Percentiles rank a stretch among this genome's conserved stretches.
These are phyloP conservation scores for Hydra vulgaris DNA, from an alignment of 30 jellyfish, hydroid and myxozoan genomes.

Conservation along the genomic window DNA sequence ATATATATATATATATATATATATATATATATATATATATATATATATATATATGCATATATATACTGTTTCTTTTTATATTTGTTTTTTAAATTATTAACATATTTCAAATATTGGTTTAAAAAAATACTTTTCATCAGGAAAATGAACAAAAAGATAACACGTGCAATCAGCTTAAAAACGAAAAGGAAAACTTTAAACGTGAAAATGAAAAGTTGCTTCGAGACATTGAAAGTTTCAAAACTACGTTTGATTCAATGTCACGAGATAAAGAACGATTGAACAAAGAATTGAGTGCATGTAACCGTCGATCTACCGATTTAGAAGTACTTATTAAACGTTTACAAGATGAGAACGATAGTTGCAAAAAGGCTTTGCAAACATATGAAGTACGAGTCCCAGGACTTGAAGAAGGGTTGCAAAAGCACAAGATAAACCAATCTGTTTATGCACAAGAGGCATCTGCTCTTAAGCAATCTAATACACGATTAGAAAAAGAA, in stretches of 20 bases:
- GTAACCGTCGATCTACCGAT: constrained; percentile 60
- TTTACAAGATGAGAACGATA: constrained; percentile 61
- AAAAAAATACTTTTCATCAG: not conserved
- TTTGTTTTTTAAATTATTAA: not conserved
- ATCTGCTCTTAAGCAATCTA: constrained; percentile 36
- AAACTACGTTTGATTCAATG: constrained; percentile 55
- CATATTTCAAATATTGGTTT: not conserved
- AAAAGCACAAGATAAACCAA: constrained; percentile 53
- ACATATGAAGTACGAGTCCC: constrained; percentile 50
- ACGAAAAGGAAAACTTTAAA: constrained; percentile 56
- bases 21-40: too few relatives aligned
- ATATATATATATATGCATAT: too few relatives aligned
- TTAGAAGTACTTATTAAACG: constrained; percentile 69
- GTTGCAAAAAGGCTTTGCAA: constrained; percentile 45
- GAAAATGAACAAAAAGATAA: constrained; percentile 48
- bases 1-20: too few relatives aligned
- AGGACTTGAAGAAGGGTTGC: constrained; percentile 57
- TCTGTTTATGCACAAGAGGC: constrained; percentile 62
- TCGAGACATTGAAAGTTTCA: constrained; percentile 59
- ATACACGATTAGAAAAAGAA: constrained; percentile 62
- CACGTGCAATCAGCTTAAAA: constrained; percentile 39
- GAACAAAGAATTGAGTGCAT: constrained; percentile 50
- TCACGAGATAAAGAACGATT: constrained; percentile 75
- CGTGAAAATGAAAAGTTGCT: constrained; percentile 67
- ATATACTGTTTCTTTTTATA: too few relatives aligned